Evolutionary conservation across 2,113 vertebrate species (phyloP), one percentile per base, ranked within the genome.

Genomic region (Sebastes fasciatus): DNA sequence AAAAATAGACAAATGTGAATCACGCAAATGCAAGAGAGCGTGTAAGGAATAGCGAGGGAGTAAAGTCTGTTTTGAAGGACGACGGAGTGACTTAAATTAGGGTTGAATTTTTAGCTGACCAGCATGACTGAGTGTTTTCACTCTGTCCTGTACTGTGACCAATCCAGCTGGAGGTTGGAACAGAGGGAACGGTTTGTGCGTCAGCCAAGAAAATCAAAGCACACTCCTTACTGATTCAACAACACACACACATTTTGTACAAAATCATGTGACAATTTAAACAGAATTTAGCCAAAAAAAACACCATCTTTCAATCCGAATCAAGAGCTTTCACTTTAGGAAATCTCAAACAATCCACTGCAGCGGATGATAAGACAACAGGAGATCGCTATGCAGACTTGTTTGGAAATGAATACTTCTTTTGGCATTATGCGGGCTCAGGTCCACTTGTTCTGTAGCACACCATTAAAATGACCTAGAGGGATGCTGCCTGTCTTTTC

Each of bases 91-190:
- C 76, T 88, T 77, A 40, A 89, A 92, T 88, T 76, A 83, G 84
- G 62, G 45, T 79, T 52, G 45, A 72, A 66, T 87, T 83, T 21
- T 83, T 21, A 75, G 70, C 67, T 23, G 67, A 19, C 49, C 74
- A 84, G 71, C 70, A 52, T 90, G 90, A 91, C 86, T 46, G 76
- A 62, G 21, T 79, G 79, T 73, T 77, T 57, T 87, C 64, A 40
- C 57, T 67, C 69, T 34, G 77, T 90, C 78, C 78, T 82, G 77
- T 90, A 77, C 78, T 82, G 76, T 86, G 89, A 85, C 57, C 74
- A 58, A 19, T 71, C 79, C 79, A 86, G 65, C 52, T 57, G 54
- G 66, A 55, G 26, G 51, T 10, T 16, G 26, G 49, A 60, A 52
- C 43, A 55, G 48, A 65, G 54, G 34, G 63, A 77, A 64, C 43